Base-by-base conservation (phyloP, 1,140 invertebrate genomes). In the Drosophila teissieri region DNA sequence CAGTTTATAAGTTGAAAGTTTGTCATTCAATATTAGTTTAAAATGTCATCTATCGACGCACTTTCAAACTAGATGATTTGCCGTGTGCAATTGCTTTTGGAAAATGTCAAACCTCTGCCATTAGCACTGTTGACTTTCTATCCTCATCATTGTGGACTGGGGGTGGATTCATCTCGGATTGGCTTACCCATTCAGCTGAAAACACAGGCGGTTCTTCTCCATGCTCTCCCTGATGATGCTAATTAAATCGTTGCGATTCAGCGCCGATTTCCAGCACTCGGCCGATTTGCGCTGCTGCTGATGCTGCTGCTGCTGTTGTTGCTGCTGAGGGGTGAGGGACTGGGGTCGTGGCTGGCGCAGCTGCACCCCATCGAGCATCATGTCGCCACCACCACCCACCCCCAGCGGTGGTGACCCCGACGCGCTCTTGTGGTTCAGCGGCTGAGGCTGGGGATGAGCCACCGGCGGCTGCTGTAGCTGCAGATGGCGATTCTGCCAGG, bases 181-280 rank as follows among this genome's bases (percentile, higher is more conserved):
- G 39, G 77, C 90, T 93, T 93, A 96, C 95, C 95, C 95, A 92
- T 95, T 94, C 91, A 95, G 94, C 94, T 96, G 95, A 94, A 96
- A 96, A 95, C 95, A 95, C 93, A 96, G 93, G 92, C 97, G 96
- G 92, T 97, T 97, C 93, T 97, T 96, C 92, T 97, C 96, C 96
- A 98, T 97, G 92, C 97, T 97, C 61, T 96, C 96, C 92, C 97
- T 96, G 81, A 97, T 96, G 76, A 97, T 96, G 93, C 97, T 96
- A 57, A 97, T 94, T 70, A 97, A 93, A 92, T 97, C 96, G 86
- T 96, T 95, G 75, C 96, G 94, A 89, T 97, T 96, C 70, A 96
- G 93, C 44, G 91, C 91, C 62, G 95, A 95, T 61, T 95, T 92
- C 85, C 91, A 91, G 60, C 91, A 92, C 48, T 92, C 91, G 46